Evolutionary conservation across 2,888 invertebrate species (phyloP).

Genomic region (Lepidonotus clava): DNA sequence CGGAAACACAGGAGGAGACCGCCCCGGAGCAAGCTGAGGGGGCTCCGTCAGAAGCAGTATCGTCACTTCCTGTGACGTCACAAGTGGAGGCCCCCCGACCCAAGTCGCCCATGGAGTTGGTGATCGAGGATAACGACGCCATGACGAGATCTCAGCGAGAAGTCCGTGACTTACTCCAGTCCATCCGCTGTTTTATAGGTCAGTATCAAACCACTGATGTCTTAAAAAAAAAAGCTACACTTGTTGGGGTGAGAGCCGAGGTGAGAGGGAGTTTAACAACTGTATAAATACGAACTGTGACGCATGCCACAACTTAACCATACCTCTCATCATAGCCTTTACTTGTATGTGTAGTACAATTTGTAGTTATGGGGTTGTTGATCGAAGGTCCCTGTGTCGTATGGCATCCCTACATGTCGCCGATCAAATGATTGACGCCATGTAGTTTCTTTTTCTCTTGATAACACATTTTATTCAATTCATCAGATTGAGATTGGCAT

Average conservation of each 20-base stretch:
- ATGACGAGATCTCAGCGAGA: constrained; percentile 55
- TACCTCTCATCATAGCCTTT: no score
- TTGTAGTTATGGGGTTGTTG: no score
- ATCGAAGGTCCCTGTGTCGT: no score
- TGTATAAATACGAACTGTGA: no score
- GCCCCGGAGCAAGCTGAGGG: not conserved
- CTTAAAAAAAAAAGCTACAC: not conserved
- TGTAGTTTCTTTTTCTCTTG: no score
- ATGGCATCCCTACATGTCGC: no score
- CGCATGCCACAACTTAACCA: no score
- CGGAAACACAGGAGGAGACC: not conserved
- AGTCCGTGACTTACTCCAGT: constrained; percentile 61
- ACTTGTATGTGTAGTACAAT: no score
- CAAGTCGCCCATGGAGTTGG: constrained; percentile 20
- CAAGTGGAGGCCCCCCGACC: not conserved
- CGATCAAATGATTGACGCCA: no score
- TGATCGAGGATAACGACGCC: constrained; percentile 51
- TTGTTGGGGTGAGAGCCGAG: not conserved
- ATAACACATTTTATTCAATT: no score
- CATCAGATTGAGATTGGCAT: no score
- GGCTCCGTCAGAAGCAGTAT: not conserved
- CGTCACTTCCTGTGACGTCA: not conserved
- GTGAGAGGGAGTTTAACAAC: no score
- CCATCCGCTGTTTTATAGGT: constrained; percentile 76
- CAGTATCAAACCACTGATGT: constrained; percentile 54